Percentiles rank a stretch among this genome's conserved stretches.
These are phyloP conservation scores for Leptopilina clavipes DNA, from an alignment of 1,140 invertebrate genomes.

Conservation along the genomic window DNA sequence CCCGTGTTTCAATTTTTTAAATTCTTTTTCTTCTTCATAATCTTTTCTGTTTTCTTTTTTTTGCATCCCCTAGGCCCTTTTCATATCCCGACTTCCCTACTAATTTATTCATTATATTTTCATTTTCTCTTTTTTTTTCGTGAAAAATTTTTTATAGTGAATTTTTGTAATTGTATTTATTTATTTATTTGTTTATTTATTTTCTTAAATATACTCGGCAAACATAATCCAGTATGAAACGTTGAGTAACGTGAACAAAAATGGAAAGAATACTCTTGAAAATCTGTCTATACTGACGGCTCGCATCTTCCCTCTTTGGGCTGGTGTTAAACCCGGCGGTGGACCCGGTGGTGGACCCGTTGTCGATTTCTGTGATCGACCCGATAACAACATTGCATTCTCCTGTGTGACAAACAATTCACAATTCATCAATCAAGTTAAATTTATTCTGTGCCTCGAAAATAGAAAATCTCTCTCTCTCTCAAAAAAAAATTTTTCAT, in stretches of 20 bases:
- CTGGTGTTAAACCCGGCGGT: slow-evolving; percentile 77
- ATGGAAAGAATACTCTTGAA: slow-evolving; percentile 90
- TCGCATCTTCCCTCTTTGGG: slow-evolving; percentile 81
- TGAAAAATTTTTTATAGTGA: slow-evolving; percentile 9
- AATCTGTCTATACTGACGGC: slow-evolving; percentile 91
- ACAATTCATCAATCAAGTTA: slow-evolving; percentile 53
- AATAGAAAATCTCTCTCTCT: background rate
- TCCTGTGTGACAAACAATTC: slow-evolving; percentile 72
- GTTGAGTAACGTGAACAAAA: slow-evolving; percentile 89
- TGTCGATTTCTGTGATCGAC: slow-evolving; percentile 72
- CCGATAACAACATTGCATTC: slow-evolving; percentile 75
- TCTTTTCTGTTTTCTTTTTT: too few species aligned
- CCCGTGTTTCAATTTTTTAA: too few species aligned
- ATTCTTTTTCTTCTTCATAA: too few species aligned
- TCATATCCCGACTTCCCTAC: too few species aligned
- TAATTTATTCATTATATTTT: too few species aligned
- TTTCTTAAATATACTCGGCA: slow-evolving; percentile 84
- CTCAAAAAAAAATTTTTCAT: too few species aligned
- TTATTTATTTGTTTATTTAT: too few species aligned
- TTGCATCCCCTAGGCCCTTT: too few species aligned
- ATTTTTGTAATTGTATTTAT: background rate
- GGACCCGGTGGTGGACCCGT: slow-evolving; percentile 68
- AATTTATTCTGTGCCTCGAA: slow-evolving; percentile 54
- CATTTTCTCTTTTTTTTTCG: background rate
- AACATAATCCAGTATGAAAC: slow-evolving; percentile 93